A percentile compares a stretch with the other conserved stretches of the same genome.
phyloP scores from a whole-genome alignment of 2,888 invertebrate genomes.

The Diaphora mendica region DNA sequence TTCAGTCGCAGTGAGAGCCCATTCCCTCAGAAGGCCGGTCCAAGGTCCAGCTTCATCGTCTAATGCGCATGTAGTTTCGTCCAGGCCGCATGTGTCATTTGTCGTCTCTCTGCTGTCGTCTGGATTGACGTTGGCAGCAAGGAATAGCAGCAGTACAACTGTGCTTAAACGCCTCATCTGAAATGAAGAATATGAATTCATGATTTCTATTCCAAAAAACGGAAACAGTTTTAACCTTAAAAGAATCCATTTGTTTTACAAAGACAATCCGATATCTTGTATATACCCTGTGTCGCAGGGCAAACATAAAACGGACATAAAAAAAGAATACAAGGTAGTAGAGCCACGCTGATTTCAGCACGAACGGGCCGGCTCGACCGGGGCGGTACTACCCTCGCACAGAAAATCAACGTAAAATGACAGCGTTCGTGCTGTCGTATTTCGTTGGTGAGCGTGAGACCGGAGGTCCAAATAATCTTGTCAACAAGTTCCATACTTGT shows the following conservation, averaged over 20 bases:
- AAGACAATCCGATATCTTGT: too few species aligned
- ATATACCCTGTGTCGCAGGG: too few species aligned
- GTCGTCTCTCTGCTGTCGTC: slow-evolving; percentile 51
- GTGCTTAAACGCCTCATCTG: slow-evolving; percentile 13
- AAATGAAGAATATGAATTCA: background rate
- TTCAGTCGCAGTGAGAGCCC: slow-evolving; percentile 81
- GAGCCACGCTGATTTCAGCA: too few species aligned
- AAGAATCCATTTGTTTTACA: background rate
- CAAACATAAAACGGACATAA: too few species aligned
- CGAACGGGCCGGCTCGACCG: too few species aligned
- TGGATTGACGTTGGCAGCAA: slow-evolving; percentile 34
- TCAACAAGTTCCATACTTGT: too few species aligned
- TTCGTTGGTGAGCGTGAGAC: too few species aligned
- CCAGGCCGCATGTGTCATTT: slow-evolving; percentile 40
- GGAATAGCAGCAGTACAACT: slow-evolving; percentile 38
- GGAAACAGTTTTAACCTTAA: background rate
- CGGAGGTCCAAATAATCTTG: too few species aligned
- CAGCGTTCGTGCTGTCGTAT: too few species aligned
- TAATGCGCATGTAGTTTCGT: slow-evolving; percentile 40
- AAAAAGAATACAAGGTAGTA: too few species aligned
- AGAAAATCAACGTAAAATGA: too few species aligned
- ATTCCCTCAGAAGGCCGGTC: slow-evolving; percentile 88
- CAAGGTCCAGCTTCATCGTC: slow-evolving; percentile 78
- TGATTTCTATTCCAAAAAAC: background rate
- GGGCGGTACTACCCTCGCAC: too few species aligned